A percentile compares a stretch with the other conserved stretches of the same genome.
Evolutionary conservation across 2,888 invertebrate species (phyloP).

Genomic region (Oxyteleia sp.): DNA sequence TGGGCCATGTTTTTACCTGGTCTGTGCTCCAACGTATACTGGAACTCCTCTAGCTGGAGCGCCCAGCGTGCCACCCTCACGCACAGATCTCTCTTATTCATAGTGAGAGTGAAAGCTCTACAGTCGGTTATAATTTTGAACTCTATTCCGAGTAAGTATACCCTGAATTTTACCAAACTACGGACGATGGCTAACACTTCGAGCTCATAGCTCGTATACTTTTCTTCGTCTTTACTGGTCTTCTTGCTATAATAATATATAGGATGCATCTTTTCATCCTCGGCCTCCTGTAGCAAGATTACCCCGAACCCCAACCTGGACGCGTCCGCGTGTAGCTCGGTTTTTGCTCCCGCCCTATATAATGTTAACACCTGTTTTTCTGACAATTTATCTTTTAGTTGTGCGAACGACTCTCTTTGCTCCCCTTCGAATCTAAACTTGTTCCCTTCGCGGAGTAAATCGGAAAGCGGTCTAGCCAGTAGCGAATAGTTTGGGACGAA

Average conservation of each 20-base stretch:
- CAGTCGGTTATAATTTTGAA: conserved; percentile 70
- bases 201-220: too few species aligned
- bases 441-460: conserved; percentile 2
- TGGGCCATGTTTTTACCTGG: conserved; percentile 65
- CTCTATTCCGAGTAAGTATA: conserved; percentile 40
- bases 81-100: conserved; percentile 68
- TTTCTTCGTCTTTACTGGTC: conserved; percentile 19
- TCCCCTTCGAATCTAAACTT: conserved; percentile 11
- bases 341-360: background rate
- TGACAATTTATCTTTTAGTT: background rate
- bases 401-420: background rate
- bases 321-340: conserved; percentile 23
- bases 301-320: conserved; percentile 18
- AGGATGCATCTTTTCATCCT: conserved; percentile 14
- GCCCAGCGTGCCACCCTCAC: too few species aligned
- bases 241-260: conserved; percentile 18
- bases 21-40: conserved; percentile 68
- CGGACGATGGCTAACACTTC: conserved; percentile 5
- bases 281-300: conserved; percentile 14
- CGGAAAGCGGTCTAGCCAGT: conserved; percentile 20
- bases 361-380: conserved; percentile 5
- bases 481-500: conserved; percentile 5
- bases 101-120: too few species aligned
- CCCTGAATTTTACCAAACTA: too few species aligned
- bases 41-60: conserved; percentile 42